Percentiles rank a stretch among this genome's conserved stretches.
phyloP scores from a whole-genome alignment of 2,888 invertebrate genomes.

The Ptilodon capucinus region DNA sequence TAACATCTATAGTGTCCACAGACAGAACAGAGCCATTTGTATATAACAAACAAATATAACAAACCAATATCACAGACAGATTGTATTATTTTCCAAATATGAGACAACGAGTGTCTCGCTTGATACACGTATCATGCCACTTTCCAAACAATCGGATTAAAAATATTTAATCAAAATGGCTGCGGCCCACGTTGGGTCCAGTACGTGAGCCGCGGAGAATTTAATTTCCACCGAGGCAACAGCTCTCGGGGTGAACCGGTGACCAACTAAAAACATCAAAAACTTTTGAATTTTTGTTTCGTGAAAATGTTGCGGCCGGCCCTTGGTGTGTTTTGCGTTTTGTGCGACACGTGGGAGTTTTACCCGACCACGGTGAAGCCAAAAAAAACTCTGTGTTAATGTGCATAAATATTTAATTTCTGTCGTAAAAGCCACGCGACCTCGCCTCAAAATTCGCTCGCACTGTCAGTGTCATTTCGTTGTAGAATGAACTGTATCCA shows the following conservation, averaged over 20 bases:
- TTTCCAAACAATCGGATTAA: constrained; percentile 12
- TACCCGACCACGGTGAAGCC: too few species aligned
- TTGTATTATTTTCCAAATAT: background rate
- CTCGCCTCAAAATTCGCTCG: too few species aligned
- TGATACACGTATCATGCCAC: background rate
- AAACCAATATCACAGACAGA: too few species aligned
- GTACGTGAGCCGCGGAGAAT: constrained; percentile 27
- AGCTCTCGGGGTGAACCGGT: background rate
- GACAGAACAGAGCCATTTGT: too few species aligned
- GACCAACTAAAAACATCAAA: background rate
- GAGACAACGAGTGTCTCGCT: background rate
- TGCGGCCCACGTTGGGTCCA: constrained; percentile 7
- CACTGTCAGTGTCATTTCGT: too few species aligned
- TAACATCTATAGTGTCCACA: too few species aligned
- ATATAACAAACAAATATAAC: too few species aligned
- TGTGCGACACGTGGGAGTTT: background rate
- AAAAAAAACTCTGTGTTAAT: too few species aligned
- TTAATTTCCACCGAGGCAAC: constrained; percentile 16
- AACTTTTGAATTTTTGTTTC: constrained; percentile 1
- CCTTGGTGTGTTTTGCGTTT: background rate
- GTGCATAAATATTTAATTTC: too few species aligned
- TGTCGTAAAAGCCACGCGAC: too few species aligned
- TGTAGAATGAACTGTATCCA: too few species aligned
- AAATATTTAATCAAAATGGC: constrained; percentile 28
- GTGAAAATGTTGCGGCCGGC: background rate